A percentile compares a stretch with the other conserved stretches of the same genome.
Evolutionary conservation across 2,888 invertebrate genomes (phyloP).

Genomic region (Thecocarcelia acutangulata): DNA sequence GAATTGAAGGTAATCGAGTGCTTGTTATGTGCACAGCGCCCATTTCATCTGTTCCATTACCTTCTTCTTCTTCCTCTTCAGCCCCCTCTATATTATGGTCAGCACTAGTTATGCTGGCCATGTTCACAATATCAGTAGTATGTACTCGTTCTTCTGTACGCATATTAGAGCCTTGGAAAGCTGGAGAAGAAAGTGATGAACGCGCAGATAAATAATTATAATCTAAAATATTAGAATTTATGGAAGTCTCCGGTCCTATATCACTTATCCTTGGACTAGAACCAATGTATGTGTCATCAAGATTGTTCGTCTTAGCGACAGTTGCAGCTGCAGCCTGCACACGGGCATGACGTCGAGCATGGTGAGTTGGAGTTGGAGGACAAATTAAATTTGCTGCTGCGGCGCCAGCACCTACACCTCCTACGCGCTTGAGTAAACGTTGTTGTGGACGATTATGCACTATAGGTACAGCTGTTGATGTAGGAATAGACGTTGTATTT

Average conservation of each 20-base stretch:
- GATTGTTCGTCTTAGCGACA: constrained; percentile 59
- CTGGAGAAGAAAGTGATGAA: constrained; percentile 69
- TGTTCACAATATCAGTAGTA: constrained; percentile 80
- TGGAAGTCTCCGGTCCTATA: constrained; percentile 18
- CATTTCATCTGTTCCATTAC: constrained; percentile 77
- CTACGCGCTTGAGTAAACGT: constrained; percentile 84
- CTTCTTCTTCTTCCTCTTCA: constrained; percentile 72
- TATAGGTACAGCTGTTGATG: constrained; percentile 59
- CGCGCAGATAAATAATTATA: constrained; percentile 70
- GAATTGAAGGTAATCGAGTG: constrained; percentile 90
- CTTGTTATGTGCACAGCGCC: constrained; percentile 87
- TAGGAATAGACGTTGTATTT: constrained; percentile 50
- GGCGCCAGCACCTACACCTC: constrained; percentile 72
- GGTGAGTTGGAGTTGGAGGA: constrained; percentile 94
- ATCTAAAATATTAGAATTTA: constrained; percentile 74
- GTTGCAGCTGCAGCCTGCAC: constrained; percentile 73
- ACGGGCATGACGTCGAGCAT: constrained; percentile 85
- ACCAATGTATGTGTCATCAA: constrained; percentile 67
- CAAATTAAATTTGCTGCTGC: constrained; percentile 85
- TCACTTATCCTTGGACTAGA: constrained; percentile 38
- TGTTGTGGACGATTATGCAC: constrained; percentile 84
- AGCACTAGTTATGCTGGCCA: constrained; percentile 65
- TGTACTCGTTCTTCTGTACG: constrained; percentile 76
- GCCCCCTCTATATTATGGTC: constrained; percentile 9
- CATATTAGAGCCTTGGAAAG: constrained; percentile 70